A percentile compares a stretch with the other conserved stretches of the same genome.
These are phyloP conservation scores for Caenorhabditis remanei DNA, from an alignment of 1,140 invertebrate genomes.

Conservation along the genomic window DNA sequence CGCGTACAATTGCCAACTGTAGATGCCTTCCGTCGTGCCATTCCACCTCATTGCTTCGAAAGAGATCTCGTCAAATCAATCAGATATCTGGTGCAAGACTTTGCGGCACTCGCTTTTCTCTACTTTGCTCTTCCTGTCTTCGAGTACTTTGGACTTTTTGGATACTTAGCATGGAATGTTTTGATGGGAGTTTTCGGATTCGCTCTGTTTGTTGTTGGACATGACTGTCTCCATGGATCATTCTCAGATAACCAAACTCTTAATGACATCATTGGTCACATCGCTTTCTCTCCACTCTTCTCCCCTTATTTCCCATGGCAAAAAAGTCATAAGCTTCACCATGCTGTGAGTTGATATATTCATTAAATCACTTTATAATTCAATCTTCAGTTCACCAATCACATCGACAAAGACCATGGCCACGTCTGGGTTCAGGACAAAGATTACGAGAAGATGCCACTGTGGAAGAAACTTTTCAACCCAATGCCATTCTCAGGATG, in stretches of 20 bases:
- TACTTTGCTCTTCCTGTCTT: slow-evolving; percentile 70
- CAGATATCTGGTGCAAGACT: slow-evolving; percentile 76
- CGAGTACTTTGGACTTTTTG: slow-evolving; percentile 65
- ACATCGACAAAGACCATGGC: slow-evolving; percentile 74
- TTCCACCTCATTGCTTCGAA: slow-evolving; percentile 78
- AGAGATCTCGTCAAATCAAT: slow-evolving; percentile 74
- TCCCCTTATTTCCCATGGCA: slow-evolving; percentile 75
- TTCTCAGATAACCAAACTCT: slow-evolving; percentile 78
- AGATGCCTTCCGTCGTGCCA: slow-evolving; percentile 67
- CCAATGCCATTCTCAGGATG: slow-evolving; percentile 68
- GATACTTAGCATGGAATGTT: slow-evolving; percentile 73
- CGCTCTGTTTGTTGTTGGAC: slow-evolving; percentile 79
- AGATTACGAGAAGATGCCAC: slow-evolving; percentile 61
- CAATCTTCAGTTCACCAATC: slow-evolving; percentile 66
- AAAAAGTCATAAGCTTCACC: slow-evolving; percentile 75
- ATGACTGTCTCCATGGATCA: slow-evolving; percentile 79
- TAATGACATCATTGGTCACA: slow-evolving; percentile 74
- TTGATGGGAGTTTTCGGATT: slow-evolving; percentile 79
- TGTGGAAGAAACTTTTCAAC: slow-evolving; percentile 69
- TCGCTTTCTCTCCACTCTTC: slow-evolving; percentile 73
- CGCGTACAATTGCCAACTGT: slow-evolving; percentile 62
- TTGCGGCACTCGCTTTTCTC: slow-evolving; percentile 67
- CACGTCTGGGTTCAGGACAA: slow-evolving; percentile 76
- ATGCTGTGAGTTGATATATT: slow-evolving; percentile 70
- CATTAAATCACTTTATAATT: neutral